Evolutionary conservation across 23 tunicate species (phyloP).

Genomic region (Styela clava): DNA sequence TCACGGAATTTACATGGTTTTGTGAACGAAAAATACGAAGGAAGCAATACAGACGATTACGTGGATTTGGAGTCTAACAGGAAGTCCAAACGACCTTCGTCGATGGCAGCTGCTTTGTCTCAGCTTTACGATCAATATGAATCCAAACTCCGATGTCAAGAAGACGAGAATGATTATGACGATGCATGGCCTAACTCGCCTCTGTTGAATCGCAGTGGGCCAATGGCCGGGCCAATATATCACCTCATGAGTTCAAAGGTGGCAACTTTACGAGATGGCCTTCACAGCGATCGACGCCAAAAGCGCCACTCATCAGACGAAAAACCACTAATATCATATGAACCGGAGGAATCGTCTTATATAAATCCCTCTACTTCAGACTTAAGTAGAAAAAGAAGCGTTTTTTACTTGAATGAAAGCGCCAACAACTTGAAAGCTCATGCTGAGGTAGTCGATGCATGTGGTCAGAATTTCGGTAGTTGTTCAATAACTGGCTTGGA

Average conservation of each 20-base stretch:
- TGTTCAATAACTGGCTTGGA: not conserved
- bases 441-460: not conserved
- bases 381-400: not conserved
- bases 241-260: not conserved
- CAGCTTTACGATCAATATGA: not conserved
- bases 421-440: not conserved
- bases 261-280: not conserved
- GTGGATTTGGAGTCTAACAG: not conserved
- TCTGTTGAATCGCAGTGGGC: not conserved
- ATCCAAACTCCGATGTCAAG: not conserved
- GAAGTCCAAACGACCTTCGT: conserved; percentile 6
- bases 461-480: not conserved
- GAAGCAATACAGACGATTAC: not conserved
- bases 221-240: not conserved
- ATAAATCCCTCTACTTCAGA: not conserved
- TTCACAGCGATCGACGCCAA: not conserved
- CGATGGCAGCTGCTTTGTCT: conserved; percentile 2
- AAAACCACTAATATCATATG: not conserved
- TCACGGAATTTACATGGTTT: not conserved
- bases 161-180: conserved; percentile 23
- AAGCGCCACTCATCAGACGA: conserved; percentile 6
- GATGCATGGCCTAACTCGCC: conserved; percentile 24
- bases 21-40: not conserved
- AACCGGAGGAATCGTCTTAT: not conserved
- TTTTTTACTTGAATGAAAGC: not conserved